phyloP scores from a whole-genome alignment of 2,797 vertebrate genomes.

The Stomatorhinus walkeri region DNA sequence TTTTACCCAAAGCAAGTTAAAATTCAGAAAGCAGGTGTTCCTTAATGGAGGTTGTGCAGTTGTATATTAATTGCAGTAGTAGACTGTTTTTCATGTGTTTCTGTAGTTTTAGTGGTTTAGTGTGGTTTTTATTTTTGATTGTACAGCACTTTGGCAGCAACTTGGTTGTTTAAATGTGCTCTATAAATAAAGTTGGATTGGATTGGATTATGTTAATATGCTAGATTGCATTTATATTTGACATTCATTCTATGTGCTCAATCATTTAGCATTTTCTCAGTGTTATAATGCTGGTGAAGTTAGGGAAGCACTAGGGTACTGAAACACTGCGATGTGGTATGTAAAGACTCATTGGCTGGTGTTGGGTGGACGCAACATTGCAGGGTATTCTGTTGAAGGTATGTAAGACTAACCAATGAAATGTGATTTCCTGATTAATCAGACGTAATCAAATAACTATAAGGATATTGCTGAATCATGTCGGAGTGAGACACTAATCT shows the following conservation, averaged over 20 bases:
- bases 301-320: not conserved
- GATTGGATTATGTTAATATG: not conserved
- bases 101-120: not conserved
- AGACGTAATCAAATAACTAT: not conserved
- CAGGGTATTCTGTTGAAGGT: not conserved
- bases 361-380: not conserved
- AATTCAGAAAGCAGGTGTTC: not conserved
- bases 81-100: not conserved
- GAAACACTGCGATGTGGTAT: not conserved
- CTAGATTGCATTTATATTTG: not conserved
- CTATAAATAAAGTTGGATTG: no score
- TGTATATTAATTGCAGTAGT: not conserved
- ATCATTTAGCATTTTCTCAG: not conserved
- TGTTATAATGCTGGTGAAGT: not conserved
- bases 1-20: not conserved
- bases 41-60: not conserved
- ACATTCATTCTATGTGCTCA: not conserved
- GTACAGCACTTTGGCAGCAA: no score
- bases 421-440: not conserved
- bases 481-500: not conserved
- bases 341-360: not conserved
- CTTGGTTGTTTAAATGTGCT: no score
- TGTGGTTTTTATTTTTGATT: not conserved
- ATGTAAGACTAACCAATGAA: not conserved
- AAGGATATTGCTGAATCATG: not conserved